phyloP scores from a whole-genome alignment of 2,888 invertebrate species.

The Spisula subtruncata region DNA sequence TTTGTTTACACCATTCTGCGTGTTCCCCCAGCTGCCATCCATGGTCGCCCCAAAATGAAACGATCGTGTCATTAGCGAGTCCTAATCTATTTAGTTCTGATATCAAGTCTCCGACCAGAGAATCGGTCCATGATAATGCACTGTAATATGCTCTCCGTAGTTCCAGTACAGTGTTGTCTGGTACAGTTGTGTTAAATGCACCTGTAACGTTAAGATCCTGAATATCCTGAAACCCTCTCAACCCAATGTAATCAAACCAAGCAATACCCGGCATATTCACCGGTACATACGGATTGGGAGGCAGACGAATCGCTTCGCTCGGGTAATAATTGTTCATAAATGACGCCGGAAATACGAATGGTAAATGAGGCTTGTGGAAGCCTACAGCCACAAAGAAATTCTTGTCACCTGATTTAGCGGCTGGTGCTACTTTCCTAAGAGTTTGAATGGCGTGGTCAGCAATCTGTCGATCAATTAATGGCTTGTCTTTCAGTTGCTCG shows the following conservation, averaged over 20 bases:
- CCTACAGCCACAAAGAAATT: constrained; percentile 95
- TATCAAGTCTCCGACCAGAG: constrained; percentile 68
- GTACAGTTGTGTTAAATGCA: constrained; percentile 77
- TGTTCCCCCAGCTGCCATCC: constrained; percentile 82
- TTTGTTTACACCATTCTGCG: constrained; percentile 79
- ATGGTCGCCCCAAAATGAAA: constrained; percentile 78
- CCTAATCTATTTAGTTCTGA: constrained; percentile 68
- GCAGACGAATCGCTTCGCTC: constrained; percentile 58
- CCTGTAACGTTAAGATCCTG: constrained; percentile 66
- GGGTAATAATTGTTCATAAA: constrained; percentile 90
- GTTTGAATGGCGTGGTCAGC: constrained; percentile 91
- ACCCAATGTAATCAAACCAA: constrained; percentile 73
- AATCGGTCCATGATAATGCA: constrained; percentile 72
- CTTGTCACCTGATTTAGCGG: constrained; percentile 76
- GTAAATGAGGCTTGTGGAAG: constrained; percentile 96
- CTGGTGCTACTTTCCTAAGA: constrained; percentile 87
- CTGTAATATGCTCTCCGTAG: constrained; percentile 77
- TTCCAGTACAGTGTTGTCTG: constrained; percentile 63
- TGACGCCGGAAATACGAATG: constrained; percentile 93
- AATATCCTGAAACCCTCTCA: constrained; percentile 73
- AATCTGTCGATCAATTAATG: constrained; percentile 94
- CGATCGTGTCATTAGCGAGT: constrained; percentile 72
- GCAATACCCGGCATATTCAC: constrained; percentile 76
- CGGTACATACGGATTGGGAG: constrained; percentile 77
- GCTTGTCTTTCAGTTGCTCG: constrained; percentile 88